Percentiles rank a stretch among this genome's conserved stretches.
Conservation (phyloP, 2,797 vertebrate genomes). For the Etheostoma nigrum region DNA sequence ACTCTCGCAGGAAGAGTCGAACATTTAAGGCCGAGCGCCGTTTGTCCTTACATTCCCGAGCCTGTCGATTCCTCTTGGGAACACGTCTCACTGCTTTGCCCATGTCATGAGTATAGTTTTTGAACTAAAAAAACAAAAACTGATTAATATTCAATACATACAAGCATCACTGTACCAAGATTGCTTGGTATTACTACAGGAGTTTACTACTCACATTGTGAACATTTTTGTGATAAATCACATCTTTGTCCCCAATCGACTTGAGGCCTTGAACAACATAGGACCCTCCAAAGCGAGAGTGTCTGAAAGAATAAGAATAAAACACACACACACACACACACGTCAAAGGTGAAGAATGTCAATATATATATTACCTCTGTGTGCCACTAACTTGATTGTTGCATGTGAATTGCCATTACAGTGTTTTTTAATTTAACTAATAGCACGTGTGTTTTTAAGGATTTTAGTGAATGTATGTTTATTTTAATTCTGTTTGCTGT, state of each 20-base stretch:
- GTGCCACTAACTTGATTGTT: no score
- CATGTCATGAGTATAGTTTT: conserved; percentile 90
- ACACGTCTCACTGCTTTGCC: conserved; percentile 90
- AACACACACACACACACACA: conserved; percentile 5
- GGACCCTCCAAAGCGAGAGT: conserved; percentile 95
- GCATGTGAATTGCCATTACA: no score
- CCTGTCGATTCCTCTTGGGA: conserved; percentile 85
- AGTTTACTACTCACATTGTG: conserved; percentile 87
- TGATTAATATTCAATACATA: neutral
- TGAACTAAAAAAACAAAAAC: conserved; percentile 83
- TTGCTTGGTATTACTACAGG: neutral
- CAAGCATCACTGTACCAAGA: accelerated
- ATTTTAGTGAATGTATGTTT: no score
- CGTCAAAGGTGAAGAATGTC: no score
- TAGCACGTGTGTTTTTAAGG: no score
- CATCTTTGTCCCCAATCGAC: conserved; percentile 91
- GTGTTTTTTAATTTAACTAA: no score
- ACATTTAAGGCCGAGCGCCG: conserved; percentile 93
- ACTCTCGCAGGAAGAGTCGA: conserved; percentile 91
- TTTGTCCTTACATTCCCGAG: conserved; percentile 79
- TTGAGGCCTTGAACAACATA: conserved; percentile 93
- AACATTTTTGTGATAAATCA: conserved; percentile 93
- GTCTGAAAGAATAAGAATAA: conserved; percentile 78
- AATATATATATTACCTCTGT: no score
- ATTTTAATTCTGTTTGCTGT: no score